phyloP scores from a whole-genome alignment of 2,888 invertebrate species.

The Eristalis arbustorum region DNA sequence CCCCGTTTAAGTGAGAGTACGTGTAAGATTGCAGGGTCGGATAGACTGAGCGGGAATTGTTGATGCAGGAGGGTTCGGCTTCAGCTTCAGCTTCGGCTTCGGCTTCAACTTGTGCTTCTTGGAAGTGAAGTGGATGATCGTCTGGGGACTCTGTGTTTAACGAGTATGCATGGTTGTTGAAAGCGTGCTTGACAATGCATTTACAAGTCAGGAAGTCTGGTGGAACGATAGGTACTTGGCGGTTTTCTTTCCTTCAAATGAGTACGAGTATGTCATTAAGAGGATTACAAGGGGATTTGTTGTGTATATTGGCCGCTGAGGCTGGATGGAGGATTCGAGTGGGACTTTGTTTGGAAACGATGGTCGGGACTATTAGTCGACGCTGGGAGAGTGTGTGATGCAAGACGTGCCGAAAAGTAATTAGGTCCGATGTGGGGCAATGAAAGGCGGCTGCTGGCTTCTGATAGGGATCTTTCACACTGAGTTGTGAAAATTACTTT shows the following conservation, averaged over 20 bases:
- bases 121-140: constrained; percentile 47
- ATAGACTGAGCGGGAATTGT: constrained; percentile 19
- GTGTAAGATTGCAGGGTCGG: constrained; percentile 66
- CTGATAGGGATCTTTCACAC: not conserved
- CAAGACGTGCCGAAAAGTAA: not conserved
- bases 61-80: constrained; percentile 30
- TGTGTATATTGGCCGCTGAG: not conserved
- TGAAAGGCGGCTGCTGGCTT: not conserved
- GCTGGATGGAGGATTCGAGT: not conserved
- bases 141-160: constrained; percentile 29
- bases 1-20: constrained; percentile 61
- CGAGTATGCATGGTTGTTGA: constrained; percentile 19
- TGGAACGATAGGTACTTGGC: constrained; percentile 25
- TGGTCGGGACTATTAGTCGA: no score
- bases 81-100: no score
- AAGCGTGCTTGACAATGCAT: constrained; percentile 34
- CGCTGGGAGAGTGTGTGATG: not conserved
- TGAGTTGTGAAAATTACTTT: not conserved
- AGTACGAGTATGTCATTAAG: not conserved
- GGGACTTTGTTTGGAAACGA: no score
- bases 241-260: not conserved
- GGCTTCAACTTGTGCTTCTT: not conserved
- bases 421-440: not conserved
- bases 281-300: not conserved
- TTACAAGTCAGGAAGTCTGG: constrained; percentile 40